Evolutionary conservation across 2,113 vertebrate species (phyloP), one percentile per base, ranked within the genome.

Genomic region (Accipiter cooperii): DNA sequence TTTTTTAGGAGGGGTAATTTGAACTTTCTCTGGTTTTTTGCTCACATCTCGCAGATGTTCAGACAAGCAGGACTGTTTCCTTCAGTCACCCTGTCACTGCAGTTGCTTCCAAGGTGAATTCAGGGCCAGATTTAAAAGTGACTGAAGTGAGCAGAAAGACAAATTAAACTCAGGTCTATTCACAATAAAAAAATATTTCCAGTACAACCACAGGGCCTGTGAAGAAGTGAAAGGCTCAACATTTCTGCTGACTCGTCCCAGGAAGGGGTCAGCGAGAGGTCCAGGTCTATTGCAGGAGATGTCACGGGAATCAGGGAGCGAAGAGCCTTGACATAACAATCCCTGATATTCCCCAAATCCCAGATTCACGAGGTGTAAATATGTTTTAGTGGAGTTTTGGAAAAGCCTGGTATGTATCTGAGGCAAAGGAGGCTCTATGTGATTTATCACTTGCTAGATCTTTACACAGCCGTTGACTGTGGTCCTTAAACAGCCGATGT

Each of bases 1-100:
- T 91, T 83, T 90, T 95, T 93, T 78, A 85, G 93, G 85, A 95
- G 71, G 71, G 22, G 66, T 94, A 83, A 91, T 77, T 86, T 91
- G 87, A 96, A 70, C 71, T 87, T 61, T 29, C 40, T 81, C 44
- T 89, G 60, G 1, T 82, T 88, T 90, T 65, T 88, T 57, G 17
- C 71, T 95, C 58, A 51, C 78, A 65, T 83, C 82, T 91, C 8
- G 2, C 95, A 96, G 95, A 94, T 86, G 82, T 95, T 92, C 78
- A 77, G 54, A 73, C 61, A 40, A 93, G 63, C 75, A 80, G 1
- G 17, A 15, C 25, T 90, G 66, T 96, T 96, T 83, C 85, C 58
- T 88, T 85, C 71, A n/a, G 78, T 49, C 82, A 34, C 51, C 24
- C 34, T 63, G 49, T 31, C 74, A 47, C n/a, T 79, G 52, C 25